Evolutionary conservation across 2,888 invertebrate species (phyloP).

Genomic region (Parascotia fuliginaria): DNA sequence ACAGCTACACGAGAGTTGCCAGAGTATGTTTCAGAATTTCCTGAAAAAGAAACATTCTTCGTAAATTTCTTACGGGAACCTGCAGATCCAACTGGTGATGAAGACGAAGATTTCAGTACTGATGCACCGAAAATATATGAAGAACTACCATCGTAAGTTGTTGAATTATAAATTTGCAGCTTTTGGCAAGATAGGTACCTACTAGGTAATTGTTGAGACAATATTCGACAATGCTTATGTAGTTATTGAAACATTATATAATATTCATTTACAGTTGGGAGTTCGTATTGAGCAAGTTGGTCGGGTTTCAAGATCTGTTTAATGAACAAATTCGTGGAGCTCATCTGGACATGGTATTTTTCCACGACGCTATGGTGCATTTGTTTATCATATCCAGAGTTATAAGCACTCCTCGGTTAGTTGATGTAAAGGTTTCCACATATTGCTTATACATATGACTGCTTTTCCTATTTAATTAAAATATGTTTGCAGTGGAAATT

Average conservation of each 20-base stretch:
- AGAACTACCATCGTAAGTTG: constrained; percentile 85
- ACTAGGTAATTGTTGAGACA: no score
- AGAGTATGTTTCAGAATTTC: constrained; percentile 71
- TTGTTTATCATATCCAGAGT: constrained; percentile 94
- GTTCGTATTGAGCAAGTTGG: constrained; percentile 86
- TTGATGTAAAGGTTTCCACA: neutral
- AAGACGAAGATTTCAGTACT: constrained; percentile 89
- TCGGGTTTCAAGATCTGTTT: constrained; percentile 89
- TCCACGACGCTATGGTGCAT: constrained; percentile 94
- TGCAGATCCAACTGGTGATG: constrained; percentile 92
- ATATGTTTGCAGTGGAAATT: constrained; percentile 87
- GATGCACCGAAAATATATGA: constrained; percentile 95
- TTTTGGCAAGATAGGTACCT: no score
- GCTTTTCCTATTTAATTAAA: neutral
- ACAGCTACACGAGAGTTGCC: constrained; percentile 87
- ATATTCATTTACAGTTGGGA: constrained; percentile 87
- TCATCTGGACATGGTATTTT: constrained; percentile 93
- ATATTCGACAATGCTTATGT: no score
- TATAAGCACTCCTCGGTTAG: constrained; percentile 90
- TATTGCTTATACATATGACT: neutral
- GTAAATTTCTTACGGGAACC: constrained; percentile 94
- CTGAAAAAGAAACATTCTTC: constrained; percentile 89
- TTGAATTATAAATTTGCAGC: no score
- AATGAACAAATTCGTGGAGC: constrained; percentile 92
- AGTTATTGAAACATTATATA: no score